Base-by-base conservation (phyloP, 2,888 invertebrate genomes). In the Cantharis rufa region DNA sequence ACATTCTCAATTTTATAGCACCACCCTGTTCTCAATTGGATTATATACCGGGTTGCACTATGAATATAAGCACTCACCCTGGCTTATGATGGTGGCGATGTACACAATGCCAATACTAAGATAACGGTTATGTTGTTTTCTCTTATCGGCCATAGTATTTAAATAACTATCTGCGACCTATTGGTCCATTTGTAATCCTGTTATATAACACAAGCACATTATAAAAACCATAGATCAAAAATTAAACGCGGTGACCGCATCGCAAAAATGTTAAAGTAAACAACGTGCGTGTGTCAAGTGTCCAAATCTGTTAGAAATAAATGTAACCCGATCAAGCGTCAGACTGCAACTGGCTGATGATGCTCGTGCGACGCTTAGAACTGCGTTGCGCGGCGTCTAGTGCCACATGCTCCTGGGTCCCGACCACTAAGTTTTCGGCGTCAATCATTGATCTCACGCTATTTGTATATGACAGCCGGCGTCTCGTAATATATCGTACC, bases 71-170 rank as follows among this genome's bases (percentile, higher is more conserved):
- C 78, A 84, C 85, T 85, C 83, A 91, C 91, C 91, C 89, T 91
- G 91, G 84, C 91, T 91, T 84, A 91, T 90, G 82, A 92, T 91
- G 63, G 91, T 91, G 81, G 91, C 90, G 84, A 92, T 90, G 82
- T 92, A 91, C 80, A 92, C 89, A 84, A 91, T 86, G 88, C 90
- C 91, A 85, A 91, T 91, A 78, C 90, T 89, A 81, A 91, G 87
- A 81, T 86, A 87, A 85, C 90, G 86, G 81, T 86, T 86, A 75
- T 86, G 86, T 79, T 85, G 84, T 82, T 85, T 86, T 71, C 86
- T 81, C 80, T 85, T 86, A 78, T 83, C 79, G 16, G 79, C 81
- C 83, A 83, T 82, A 69, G 72, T 78, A 71, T 66, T 61, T 62
- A n/a, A 70, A 74, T 75, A 62, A 15, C 71, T 71, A 13, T 15